Percentiles rank a stretch among this genome's conserved stretches.
Evolutionary conservation across 2,797 vertebrate genomes (phyloP).

Genomic region (Graptemys geographica): DNA sequence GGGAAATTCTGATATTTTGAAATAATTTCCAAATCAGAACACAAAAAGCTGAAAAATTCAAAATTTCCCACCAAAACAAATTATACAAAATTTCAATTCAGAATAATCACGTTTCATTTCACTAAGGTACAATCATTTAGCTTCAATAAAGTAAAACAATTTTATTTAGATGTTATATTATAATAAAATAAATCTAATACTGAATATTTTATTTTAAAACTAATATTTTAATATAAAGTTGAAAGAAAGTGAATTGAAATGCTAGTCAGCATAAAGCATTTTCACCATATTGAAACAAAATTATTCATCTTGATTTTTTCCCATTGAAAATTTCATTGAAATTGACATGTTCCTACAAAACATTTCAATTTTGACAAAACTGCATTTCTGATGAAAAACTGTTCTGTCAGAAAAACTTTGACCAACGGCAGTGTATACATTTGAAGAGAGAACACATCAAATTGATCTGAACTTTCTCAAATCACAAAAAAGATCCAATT

Average conservation of each 20-base stretch:
- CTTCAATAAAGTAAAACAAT: neutral
- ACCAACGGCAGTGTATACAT: neutral
- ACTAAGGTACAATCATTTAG: neutral
- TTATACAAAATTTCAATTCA: neutral
- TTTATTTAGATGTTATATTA: neutral
- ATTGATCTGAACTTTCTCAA: rapidly evolving
- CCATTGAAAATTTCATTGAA: neutral
- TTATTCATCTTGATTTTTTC: rapidly evolving
- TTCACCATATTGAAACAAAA: neutral
- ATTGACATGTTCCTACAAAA: neutral
- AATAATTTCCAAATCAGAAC: neutral
- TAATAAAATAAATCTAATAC: neutral
- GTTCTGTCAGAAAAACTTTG: neutral
- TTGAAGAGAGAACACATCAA: rapidly evolving
- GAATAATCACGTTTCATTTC: neutral
- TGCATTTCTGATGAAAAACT: neutral
- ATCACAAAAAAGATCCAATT: neutral
- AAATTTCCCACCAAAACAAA: neutral
- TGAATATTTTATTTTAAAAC: neutral
- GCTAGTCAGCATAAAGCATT: neutral
- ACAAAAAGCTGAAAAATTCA: neutral
- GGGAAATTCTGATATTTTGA: neutral
- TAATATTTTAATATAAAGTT: neutral
- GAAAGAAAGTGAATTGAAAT: neutral
- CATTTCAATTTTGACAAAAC: neutral